Conservation (phyloP, 2,113 vertebrate genomes). For the Heteronetta atricapilla region DNA sequence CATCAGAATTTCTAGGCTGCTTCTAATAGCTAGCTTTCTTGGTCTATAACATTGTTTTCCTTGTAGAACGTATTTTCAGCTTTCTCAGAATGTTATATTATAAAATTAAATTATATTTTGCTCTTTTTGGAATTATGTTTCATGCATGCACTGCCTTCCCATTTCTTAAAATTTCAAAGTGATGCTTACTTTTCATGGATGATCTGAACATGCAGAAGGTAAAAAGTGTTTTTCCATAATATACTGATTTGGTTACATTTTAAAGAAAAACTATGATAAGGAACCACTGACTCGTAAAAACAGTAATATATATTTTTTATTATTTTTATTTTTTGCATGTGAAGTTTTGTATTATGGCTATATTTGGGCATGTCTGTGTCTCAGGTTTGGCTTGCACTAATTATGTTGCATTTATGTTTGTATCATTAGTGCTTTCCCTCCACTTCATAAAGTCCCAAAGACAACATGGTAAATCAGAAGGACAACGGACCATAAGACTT, state of each 20-base stretch:
- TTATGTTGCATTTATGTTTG: not conserved
- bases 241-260: not conserved
- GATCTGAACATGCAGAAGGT: not conserved
- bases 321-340: not conserved
- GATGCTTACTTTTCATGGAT: not conserved
- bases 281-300: not conserved
- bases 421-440: not conserved
- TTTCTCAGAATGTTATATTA: not conserved
- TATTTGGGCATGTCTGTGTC: not conserved
- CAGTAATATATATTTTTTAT: not conserved
- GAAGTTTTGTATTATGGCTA: not conserved
- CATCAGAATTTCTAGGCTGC: not conserved
- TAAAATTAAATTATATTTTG: not conserved
- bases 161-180: not conserved
- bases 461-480: not conserved
- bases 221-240: not conserved
- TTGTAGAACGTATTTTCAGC: not conserved
- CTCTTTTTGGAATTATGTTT: not conserved
- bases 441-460: not conserved
- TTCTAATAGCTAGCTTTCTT: not conserved
- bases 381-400: not conserved
- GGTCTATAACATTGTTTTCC: not conserved
- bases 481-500: not conserved
- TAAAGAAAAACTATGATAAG: not conserved
- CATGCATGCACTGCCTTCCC: not conserved